A percentile compares a stretch with the other conserved stretches of the same genome.
phyloP scores from a whole-genome alignment of 2,113 vertebrate species.

The Malurus melanocephalus region DNA sequence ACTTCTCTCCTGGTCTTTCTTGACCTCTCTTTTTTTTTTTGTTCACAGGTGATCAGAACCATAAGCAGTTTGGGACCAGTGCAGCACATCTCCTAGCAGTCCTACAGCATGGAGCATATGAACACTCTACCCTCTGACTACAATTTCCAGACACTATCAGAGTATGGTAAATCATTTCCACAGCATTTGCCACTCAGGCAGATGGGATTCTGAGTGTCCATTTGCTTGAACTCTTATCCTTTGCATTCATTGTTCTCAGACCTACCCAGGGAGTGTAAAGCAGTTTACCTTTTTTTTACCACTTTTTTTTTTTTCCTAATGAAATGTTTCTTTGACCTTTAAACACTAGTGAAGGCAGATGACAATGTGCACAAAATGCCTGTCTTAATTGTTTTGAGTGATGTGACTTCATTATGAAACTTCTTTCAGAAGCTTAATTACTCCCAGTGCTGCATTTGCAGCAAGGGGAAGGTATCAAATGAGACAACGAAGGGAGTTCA shows the following conservation, averaged over 20 bases:
- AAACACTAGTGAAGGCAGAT: slow-evolving; percentile 52
- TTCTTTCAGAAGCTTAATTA: slow-evolving; percentile 63
- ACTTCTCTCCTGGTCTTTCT: not conserved
- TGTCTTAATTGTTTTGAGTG: slow-evolving; percentile 65
- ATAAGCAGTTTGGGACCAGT: not conserved
- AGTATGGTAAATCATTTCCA: not conserved
- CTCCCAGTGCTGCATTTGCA: slow-evolving; percentile 47
- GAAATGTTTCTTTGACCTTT: slow-evolving; percentile 67
- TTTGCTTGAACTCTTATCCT: not conserved
- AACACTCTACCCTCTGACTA: not conserved
- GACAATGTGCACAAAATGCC: slow-evolving; percentile 63
- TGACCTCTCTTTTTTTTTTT: not conserved
- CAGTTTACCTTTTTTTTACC: not conserved
- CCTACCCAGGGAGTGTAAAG: not conserved
- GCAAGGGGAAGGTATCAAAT: slow-evolving; percentile 39
- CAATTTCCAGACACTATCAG: not conserved
- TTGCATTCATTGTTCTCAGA: not conserved
- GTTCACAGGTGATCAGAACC: not conserved
- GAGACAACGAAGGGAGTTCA: not conserved
- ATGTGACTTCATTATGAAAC: slow-evolving; percentile 53
- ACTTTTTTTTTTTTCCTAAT: not conserved
- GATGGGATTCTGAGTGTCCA: not conserved
- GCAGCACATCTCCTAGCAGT: fast-evolving
- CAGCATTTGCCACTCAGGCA: not conserved
- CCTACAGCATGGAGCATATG: fast-evolving